phyloP scores from a whole-genome alignment of 2,113 vertebrate species.

The Chrysochloris asiatica region DNA sequence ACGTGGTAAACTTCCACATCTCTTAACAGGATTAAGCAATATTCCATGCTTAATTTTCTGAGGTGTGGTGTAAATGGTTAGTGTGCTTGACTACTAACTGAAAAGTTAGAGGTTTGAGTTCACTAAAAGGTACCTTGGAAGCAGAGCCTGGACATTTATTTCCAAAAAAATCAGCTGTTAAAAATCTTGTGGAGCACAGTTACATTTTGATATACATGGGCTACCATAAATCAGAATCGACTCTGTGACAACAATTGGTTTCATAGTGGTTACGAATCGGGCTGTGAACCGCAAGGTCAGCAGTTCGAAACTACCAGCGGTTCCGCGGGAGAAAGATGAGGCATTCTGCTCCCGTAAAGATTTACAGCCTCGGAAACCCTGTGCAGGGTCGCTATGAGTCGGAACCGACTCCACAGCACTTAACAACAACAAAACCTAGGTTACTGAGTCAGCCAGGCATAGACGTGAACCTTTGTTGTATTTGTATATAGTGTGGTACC shows the following conservation, averaged over 20 bases:
- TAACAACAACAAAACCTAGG: too few relatives aligned
- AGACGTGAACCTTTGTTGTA: neutral
- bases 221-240: neutral
- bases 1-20: neutral
- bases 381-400: too few relatives aligned
- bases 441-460: neutral
- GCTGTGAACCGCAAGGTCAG: too few relatives aligned
- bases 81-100: neutral
- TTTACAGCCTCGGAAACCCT: too few relatives aligned
- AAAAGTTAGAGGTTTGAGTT: neutral
- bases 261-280: too few relatives aligned
- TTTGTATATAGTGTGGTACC: neutral
- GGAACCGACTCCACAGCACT: too few relatives aligned
- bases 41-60: neutral
- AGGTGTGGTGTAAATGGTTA: neutral
- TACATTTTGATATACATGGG: neutral
- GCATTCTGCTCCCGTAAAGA: too few relatives aligned
- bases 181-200: neutral
- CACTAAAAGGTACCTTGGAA: neutral
- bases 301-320: too few relatives aligned
- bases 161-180: neutral
- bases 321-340: too few relatives aligned
- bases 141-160: neutral
- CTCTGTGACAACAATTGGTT: neutral
- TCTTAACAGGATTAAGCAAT: neutral